Percentiles rank a stretch among this genome's conserved stretches.
These are phyloP conservation scores for Orius insidiosus DNA, from an alignment of 1,140 invertebrate species.

Conservation along the genomic window DNA sequence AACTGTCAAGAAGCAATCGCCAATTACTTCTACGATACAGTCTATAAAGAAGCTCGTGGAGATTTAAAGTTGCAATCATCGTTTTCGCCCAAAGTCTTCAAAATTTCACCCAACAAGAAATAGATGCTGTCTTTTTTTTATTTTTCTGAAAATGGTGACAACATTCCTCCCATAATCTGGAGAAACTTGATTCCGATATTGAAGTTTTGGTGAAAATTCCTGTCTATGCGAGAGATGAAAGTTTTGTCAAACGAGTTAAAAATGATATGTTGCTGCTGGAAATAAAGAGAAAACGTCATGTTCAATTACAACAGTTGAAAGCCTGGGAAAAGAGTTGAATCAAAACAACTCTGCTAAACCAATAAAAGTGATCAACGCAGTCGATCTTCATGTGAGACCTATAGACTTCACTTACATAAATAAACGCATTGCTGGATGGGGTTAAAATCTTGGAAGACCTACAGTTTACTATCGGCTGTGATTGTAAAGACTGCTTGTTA, in stretches of 20 bases:
- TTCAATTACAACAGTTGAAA: slow-evolving; percentile 40
- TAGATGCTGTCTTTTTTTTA: slow-evolving; percentile 20
- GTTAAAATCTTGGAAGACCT: slow-evolving; percentile 40
- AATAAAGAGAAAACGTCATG: slow-evolving; percentile 24
- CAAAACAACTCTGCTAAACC: slow-evolving; percentile 29
- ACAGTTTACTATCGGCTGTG: slow-evolving; percentile 67
- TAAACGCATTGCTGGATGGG: slow-evolving; percentile 48
- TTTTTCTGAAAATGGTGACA: slow-evolving; percentile 24
- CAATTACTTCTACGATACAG: slow-evolving; percentile 29
- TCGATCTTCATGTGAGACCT: slow-evolving; percentile 68
- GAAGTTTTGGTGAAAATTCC: slow-evolving; percentile 11
- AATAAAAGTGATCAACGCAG: slow-evolving; percentile 56
- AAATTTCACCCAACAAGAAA: slow-evolving; percentile 9
- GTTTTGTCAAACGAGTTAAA: slow-evolving; percentile 11
- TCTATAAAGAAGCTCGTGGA: background rate
- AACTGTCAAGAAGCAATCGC: slow-evolving; percentile 36
- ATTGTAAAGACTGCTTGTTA: slow-evolving; percentile 39
- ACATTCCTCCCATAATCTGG: slow-evolving; percentile 17
- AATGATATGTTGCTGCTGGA: slow-evolving; percentile 5
- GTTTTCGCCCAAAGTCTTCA: background rate
- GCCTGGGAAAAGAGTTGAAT: slow-evolving; percentile 54
- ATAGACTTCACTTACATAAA: slow-evolving; percentile 68
- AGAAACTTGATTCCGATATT: slow-evolving; percentile 10
- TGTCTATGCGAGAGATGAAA: slow-evolving; percentile 9
- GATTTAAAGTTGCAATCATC: background rate